These are phyloP conservation scores for Aix galericulata DNA, from an alignment of 2,113 vertebrate species.

Conservation along the genomic window DNA sequence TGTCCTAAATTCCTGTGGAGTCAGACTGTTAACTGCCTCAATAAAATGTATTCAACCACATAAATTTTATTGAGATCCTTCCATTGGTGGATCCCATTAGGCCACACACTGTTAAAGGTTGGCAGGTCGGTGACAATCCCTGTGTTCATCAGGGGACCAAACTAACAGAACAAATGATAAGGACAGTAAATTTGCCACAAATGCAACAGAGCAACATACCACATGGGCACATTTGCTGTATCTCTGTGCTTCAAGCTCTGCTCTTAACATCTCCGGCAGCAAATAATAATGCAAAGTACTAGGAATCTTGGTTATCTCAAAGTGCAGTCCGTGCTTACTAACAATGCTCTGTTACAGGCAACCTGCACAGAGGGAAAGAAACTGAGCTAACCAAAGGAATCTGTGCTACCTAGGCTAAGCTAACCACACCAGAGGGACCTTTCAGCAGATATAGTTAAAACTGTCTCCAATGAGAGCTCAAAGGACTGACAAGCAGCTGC, in stretches of 20 bases:
- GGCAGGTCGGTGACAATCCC: neutral
- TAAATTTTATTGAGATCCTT: constrained; percentile 38
- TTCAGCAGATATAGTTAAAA: neutral
- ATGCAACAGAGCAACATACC: neutral
- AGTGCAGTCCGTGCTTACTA: neutral
- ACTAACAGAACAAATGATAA: neutral
- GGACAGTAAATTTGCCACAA: constrained; percentile 2
- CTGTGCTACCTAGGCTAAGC: neutral
- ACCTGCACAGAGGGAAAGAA: neutral
- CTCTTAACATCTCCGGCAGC: neutral
- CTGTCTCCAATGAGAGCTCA: neutral
- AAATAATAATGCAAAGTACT: neutral
- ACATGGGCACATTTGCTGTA: neutral
- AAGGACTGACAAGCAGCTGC: constrained; percentile 38
- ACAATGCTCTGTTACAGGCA: neutral
- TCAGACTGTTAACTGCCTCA: constrained; percentile 53
- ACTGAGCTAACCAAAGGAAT: neutral
- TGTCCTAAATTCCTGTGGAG: constrained; percentile 21
- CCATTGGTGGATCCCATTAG: constrained; percentile 11
- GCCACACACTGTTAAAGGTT: neutral
- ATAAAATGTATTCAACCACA: constrained; percentile 40
- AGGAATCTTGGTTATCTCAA: neutral
- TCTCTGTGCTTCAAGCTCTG: neutral
- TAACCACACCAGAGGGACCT: neutral
- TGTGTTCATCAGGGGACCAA: neutral